Evolutionary conservation across 2,888 invertebrate genomes (phyloP).

Genomic region (Adineta ricciae): DNA sequence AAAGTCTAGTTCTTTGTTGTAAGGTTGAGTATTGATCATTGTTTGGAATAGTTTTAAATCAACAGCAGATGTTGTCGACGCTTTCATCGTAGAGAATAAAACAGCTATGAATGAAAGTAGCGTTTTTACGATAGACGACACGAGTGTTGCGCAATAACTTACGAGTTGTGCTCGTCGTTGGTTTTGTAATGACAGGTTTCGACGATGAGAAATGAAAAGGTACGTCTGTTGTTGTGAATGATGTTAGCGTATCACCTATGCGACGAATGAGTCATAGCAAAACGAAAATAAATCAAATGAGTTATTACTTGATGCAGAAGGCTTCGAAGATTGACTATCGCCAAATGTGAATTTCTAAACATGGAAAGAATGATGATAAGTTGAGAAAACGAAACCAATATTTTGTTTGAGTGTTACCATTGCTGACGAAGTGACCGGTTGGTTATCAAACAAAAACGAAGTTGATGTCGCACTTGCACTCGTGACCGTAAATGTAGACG

Average conservation of each 20-base stretch:
- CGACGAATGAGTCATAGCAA: background rate
- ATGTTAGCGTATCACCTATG: background rate
- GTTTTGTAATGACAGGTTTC: background rate
- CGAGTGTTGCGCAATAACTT: background rate
- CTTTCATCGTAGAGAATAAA: background rate
- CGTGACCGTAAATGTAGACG: background rate
- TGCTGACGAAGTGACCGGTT: background rate
- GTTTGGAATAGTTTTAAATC: background rate
- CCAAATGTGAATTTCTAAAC: background rate
- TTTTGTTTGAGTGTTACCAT: background rate
- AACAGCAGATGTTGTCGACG: background rate
- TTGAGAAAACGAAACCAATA: background rate
- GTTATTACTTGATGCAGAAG: background rate
- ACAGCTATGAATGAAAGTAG: background rate
- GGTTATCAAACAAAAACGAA: background rate
- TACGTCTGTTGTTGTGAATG: background rate
- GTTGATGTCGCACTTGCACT: background rate
- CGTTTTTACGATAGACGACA: background rate
- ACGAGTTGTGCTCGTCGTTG: background rate
- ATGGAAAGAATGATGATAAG: background rate
- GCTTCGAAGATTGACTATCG: background rate
- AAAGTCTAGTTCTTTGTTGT: background rate
- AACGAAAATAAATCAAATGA: background rate
- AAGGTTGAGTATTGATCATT: slow-evolving; percentile 14
- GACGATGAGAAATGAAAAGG: background rate